Percentiles rank a stretch among this genome's conserved stretches.
These are phyloP conservation scores for Papilio elwesi DNA, from an alignment of 2,888 invertebrate species.

Conservation along the genomic window DNA sequence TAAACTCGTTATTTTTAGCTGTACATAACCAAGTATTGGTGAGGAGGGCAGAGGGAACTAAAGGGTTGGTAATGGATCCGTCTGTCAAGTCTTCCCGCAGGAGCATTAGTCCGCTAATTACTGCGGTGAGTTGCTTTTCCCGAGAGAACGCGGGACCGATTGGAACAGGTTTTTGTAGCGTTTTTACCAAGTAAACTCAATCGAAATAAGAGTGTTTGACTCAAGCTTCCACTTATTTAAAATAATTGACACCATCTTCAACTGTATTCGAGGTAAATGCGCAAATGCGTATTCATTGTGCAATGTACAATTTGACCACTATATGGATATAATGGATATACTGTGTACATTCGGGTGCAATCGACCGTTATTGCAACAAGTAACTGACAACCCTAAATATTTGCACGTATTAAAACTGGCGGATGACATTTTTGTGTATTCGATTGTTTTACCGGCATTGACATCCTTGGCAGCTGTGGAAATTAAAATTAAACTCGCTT, in stretches of 20 bases:
- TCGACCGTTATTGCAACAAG: neutral
- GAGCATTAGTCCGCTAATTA: constrained; percentile 34
- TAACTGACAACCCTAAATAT: too few relatives aligned
- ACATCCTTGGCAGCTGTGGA: neutral
- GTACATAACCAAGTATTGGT: neutral
- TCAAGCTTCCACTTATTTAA: neutral
- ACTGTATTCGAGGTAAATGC: too few relatives aligned
- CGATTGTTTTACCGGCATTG: neutral
- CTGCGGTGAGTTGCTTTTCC: constrained; percentile 38
- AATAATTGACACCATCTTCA: neutral
- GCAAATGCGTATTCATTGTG: too few relatives aligned
- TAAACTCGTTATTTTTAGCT: neutral
- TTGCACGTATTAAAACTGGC: neutral
- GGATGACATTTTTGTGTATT: neutral
- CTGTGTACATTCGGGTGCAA: too few relatives aligned
- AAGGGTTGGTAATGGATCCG: constrained; percentile 45
- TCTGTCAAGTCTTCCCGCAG: constrained; percentile 25
- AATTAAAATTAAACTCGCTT: neutral
- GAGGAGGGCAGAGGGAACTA: constrained; percentile 7
- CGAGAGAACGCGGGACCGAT: neutral
- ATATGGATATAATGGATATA: neutral
- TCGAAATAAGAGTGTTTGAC: neutral
- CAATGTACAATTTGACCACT: neutral
- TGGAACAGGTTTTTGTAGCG: constrained; percentile 15
- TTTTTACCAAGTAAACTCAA: neutral